phyloP scores from a whole-genome alignment of 30 jellyfish, hydroid and myxozoan genomes.

The Cassiopea andromeda region DNA sequence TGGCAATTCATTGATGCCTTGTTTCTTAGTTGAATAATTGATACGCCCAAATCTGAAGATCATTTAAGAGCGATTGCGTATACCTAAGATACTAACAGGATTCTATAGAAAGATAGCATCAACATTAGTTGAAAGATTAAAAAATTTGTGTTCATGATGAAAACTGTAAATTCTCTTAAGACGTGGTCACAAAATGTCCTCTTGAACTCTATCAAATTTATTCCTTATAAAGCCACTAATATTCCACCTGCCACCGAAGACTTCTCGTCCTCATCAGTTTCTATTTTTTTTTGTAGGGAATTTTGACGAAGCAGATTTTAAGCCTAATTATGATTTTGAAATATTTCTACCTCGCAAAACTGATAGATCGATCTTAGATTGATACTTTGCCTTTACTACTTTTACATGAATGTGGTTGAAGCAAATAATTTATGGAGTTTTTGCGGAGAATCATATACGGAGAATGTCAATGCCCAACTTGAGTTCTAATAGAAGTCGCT shows the following conservation, averaged over 20 bases:
- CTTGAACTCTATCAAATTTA: not conserved
- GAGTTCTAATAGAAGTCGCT: no score
- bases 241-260: not conserved
- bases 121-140: not conserved
- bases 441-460: no score
- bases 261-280: not conserved
- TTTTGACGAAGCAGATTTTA: no score
- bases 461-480: no score
- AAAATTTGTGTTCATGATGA: not conserved
- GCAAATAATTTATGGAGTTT: no score
- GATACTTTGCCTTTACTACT: no score
- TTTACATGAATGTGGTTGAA: no score
- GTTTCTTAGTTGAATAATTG: not conserved
- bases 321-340: no score
- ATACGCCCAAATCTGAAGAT: not conserved
- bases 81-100: not conserved
- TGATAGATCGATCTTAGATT: no score
- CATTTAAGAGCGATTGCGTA: not conserved
- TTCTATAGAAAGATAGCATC: not conserved
- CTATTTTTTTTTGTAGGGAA: not conserved
- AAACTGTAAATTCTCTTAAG: not conserved
- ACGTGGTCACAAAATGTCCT: constrained; percentile 5
- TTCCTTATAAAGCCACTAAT: not conserved
- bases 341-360: no score
- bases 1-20: not conserved